Base-by-base conservation (phyloP, 2,113 vertebrate genomes). In the Perca schrenkii region DNA sequence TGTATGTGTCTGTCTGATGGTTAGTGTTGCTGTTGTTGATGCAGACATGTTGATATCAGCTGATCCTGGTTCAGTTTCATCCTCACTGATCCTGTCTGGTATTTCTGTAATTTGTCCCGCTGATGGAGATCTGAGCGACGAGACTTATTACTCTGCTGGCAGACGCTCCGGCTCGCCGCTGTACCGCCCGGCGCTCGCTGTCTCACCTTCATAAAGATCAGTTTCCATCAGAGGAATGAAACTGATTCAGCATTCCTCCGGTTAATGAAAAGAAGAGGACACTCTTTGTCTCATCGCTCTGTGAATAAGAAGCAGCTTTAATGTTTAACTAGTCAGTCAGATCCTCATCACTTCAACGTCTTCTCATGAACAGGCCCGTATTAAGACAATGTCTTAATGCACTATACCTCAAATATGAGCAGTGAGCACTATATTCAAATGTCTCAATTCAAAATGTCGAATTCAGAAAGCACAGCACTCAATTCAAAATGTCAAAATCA, bases 31-130 rank as follows among this genome's bases (percentile, higher is more conserved):
- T 10, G 40, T 40, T 40, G 8, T 8, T 40, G 40, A 40, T 40
- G 40, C 8, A 40, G 40, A 10, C 40, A 10, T 10, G 8, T 66
- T 58, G 89, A 46, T 69, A 88, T 86, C 84, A 87, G 86, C 70
- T 71, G 82, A 66, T 72, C 63, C 75, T 46, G 78, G 83, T 82
- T 86, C 80, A 16, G 36, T 75, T 86, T 80, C 79, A 72, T 67
- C 43, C 36, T 14, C 12, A 82, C 12, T 84, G 79, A 91, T 90
- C 88, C 90, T 65, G 80, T 89, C 86, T 90, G 90, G 90, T 92
- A 92, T 92, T 82, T 83, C 77, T 86, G 88, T 80, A 88, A 87
- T 87, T 85, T 36, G 31, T 66, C 34, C 79, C 57, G 79, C 56
- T 87, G 82, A 91, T 86, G 79, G 81, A 63, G 49, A 82, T 68